These are phyloP conservation scores for Anthrax anthrax DNA, from an alignment of 2,888 invertebrate genomes.

Conservation along the genomic window DNA sequence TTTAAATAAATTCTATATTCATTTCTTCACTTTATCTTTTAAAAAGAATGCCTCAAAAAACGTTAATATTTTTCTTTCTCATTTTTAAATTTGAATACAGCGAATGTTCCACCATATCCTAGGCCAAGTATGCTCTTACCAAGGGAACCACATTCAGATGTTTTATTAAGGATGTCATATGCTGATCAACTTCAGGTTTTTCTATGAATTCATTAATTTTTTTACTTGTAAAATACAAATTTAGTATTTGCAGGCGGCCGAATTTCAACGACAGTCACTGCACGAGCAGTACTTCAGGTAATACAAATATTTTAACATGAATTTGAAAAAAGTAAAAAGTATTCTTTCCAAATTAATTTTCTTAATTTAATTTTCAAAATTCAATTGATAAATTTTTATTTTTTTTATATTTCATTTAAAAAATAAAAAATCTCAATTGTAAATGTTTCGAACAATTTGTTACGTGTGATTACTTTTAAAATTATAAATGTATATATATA, in stretches of 20 bases:
- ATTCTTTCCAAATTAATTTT: background rate
- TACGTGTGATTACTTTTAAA: no score
- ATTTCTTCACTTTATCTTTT: no score
- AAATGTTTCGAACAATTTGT: conserved; percentile 10
- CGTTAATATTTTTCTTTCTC: no score
- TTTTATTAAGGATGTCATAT: conserved; percentile 35
- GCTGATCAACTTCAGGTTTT: conserved; percentile 36
- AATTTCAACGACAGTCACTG: conserved; percentile 35
- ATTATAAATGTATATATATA: no score
- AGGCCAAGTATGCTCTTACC: conserved; percentile 37
- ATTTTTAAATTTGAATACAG: conserved; percentile 14
- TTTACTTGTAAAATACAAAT: conserved; percentile 26
- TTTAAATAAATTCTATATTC: no score
- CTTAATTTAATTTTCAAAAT: background rate
- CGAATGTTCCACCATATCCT: conserved; percentile 37
- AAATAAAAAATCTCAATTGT: conserved; percentile 3
- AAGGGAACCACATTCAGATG: conserved; percentile 36
- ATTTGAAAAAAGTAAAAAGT: no score
- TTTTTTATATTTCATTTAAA: background rate
- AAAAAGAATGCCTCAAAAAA: no score
- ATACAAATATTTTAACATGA: conserved; percentile 11
- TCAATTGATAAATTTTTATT: background rate
- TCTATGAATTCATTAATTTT: conserved; percentile 22
- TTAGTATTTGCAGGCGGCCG: conserved; percentile 37
- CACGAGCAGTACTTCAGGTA: conserved; percentile 37